Percentiles rank a stretch among this genome's conserved stretches.
phyloP scores from a whole-genome alignment of 37 sponge, comb jelly and placozoan genomes.

The Petrosia ficiformis region DNA sequence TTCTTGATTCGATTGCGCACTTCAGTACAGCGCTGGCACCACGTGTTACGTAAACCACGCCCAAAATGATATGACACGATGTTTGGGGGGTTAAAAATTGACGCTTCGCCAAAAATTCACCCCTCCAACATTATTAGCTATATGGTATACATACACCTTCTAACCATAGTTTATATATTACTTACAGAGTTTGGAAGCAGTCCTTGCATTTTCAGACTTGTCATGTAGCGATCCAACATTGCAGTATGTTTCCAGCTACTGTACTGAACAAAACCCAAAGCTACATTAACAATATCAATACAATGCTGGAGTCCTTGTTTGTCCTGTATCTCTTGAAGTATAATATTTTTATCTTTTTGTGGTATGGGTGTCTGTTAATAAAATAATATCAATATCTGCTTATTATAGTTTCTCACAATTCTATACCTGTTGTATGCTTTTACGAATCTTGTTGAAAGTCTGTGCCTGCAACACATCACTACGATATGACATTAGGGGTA shows the following conservation, averaged over 20 bases:
- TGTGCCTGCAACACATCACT: not conserved
- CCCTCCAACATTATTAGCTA: no score
- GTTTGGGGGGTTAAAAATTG: no score
- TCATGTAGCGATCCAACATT: not conserved
- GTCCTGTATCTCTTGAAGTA: not conserved
- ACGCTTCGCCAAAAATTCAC: no score
- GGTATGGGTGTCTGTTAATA: not conserved
- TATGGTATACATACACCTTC: no score
- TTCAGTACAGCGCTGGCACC: no score
- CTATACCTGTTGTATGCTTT: not conserved
- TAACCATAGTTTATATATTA: not conserved
- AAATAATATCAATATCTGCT: not conserved
- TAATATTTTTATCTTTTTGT: not conserved
- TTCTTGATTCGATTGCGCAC: no score
- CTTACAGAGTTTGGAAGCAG: not conserved
- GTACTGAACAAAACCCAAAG: not conserved
- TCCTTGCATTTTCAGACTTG: not conserved
- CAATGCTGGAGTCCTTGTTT: not conserved
- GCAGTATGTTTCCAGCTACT: not conserved
- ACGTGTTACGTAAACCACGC: no score
- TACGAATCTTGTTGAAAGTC: not conserved
- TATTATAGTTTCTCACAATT: not conserved
- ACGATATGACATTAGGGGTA: constrained; percentile 2
- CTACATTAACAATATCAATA: constrained; percentile 3
- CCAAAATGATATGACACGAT: no score